Conservation (phyloP, 2,113 vertebrate species). For the Amphiprion ocellaris region DNA sequence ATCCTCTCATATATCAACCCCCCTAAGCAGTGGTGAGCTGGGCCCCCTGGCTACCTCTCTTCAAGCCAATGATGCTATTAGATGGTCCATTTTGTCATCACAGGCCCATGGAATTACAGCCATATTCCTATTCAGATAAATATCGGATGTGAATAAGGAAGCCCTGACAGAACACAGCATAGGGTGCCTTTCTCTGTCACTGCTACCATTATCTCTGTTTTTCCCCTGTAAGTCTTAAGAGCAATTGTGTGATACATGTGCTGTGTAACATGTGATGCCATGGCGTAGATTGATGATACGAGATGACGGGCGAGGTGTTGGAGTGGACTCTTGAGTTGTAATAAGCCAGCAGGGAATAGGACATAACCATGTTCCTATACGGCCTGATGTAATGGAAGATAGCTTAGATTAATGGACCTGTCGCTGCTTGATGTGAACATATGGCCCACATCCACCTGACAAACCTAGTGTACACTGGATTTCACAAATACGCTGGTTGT, state of each 20-base stretch:
- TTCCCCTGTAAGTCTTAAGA: conserved; percentile 4
- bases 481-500: too few relatives aligned
- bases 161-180: conserved; percentile 26
- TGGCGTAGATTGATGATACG: conserved; percentile 9
- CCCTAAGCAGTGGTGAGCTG: conserved; percentile 64
- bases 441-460: conserved; percentile 16
- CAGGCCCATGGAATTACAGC: conserved; percentile 55
- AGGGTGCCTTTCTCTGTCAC: conserved; percentile 8
- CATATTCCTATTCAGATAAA: conserved; percentile 48
- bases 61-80: conserved; percentile 61
- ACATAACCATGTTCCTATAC: conserved; percentile 29
- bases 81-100: conserved; percentile 69
- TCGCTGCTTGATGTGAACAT: conserved; percentile 32
- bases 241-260: not conserved
- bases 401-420: conserved; percentile 59
- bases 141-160: conserved; percentile 50
- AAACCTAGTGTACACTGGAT: not conserved
- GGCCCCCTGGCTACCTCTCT: conserved; percentile 55
- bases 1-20: conserved; percentile 76
- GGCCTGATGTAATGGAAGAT: conserved; percentile 42
- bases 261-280: conserved; percentile 9
- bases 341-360: conserved; percentile 51
- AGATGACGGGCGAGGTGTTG: conserved; percentile 40
- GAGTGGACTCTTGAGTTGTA: conserved; percentile 61
- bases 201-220: conserved; percentile 10